phyloP scores from a whole-genome alignment of 2,113 vertebrate species.

The Lagopus leucura region DNA sequence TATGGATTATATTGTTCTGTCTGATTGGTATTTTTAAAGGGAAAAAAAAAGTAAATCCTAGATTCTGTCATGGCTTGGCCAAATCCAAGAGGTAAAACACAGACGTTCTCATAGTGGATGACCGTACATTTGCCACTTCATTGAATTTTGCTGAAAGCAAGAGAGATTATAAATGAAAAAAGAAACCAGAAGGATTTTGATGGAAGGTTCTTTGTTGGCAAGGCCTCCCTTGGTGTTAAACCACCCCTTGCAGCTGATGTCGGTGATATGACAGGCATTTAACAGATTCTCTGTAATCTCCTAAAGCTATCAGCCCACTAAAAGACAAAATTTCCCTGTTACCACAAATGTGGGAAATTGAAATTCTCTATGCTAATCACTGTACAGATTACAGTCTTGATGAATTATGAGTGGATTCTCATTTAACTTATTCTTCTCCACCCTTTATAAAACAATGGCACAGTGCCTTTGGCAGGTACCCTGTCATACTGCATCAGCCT shows the following conservation, averaged over 20 bases:
- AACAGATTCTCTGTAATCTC: neutral
- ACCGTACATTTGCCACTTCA: neutral
- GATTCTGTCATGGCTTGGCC: neutral
- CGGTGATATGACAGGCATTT: neutral
- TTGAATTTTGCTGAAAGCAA: conserved; percentile 21
- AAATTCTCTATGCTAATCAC: neutral
- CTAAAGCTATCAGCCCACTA: neutral
- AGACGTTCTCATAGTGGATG: neutral
- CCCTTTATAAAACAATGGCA: neutral
- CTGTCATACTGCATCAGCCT: neutral
- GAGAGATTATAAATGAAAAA: neutral
- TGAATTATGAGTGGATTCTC: neutral
- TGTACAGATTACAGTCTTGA: neutral
- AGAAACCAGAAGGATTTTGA: neutral
- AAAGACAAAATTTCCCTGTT: neutral
- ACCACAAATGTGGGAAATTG: neutral
- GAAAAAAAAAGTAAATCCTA: neutral
- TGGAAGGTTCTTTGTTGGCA: neutral
- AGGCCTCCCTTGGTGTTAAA: neutral
- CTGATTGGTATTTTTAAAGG: neutral
- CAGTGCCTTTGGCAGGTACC: neutral
- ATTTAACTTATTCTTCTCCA: neutral
- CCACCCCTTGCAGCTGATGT: accelerated
- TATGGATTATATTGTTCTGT: neutral
- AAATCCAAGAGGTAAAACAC: neutral